phyloP scores from a whole-genome alignment of 1,140 invertebrate species.

The Tetragnatha versicolor region DNA sequence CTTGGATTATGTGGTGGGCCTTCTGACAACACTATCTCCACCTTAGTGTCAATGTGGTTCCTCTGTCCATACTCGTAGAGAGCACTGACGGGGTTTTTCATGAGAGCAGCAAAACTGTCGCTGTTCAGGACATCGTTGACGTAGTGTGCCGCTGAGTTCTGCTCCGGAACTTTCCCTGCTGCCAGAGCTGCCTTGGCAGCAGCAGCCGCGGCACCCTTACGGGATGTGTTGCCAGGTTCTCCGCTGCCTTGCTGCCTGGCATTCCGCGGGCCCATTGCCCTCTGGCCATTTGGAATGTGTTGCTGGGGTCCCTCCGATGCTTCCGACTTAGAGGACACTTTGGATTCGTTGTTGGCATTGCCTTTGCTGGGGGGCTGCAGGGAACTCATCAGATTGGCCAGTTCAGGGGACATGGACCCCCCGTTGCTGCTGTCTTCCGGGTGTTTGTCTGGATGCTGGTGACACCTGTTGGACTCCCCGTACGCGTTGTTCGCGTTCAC shows the following conservation, averaged over 20 bases:
- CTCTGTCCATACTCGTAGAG: slow-evolving; percentile 66
- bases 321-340: slow-evolving; percentile 37
- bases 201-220: slow-evolving; percentile 40
- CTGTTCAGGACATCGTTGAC: slow-evolving; percentile 56
- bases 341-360: slow-evolving; percentile 46
- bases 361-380: slow-evolving; percentile 31
- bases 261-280: slow-evolving; percentile 33
- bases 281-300: slow-evolving; percentile 31
- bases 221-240: slow-evolving; percentile 31
- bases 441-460: slow-evolving; percentile 31
- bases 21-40: slow-evolving; percentile 62
- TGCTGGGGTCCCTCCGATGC: slow-evolving; percentile 10
- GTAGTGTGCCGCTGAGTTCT: slow-evolving; percentile 50
- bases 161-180: slow-evolving; percentile 38
- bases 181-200: slow-evolving; percentile 29
- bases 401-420: slow-evolving; percentile 25
- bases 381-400: slow-evolving; percentile 46
- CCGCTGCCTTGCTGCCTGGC: slow-evolving; percentile 21
- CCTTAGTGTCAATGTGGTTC: slow-evolving; percentile 61
- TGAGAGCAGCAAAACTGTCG: slow-evolving; percentile 65
- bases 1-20: slow-evolving; percentile 65
- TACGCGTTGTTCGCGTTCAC: slow-evolving; percentile 55
- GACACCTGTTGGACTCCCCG: slow-evolving; percentile 49
- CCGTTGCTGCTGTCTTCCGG: slow-evolving; percentile 12
- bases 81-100: slow-evolving; percentile 67